Conservation (phyloP, 2,888 invertebrate genomes). For the Drosophila paramelanica region DNA sequence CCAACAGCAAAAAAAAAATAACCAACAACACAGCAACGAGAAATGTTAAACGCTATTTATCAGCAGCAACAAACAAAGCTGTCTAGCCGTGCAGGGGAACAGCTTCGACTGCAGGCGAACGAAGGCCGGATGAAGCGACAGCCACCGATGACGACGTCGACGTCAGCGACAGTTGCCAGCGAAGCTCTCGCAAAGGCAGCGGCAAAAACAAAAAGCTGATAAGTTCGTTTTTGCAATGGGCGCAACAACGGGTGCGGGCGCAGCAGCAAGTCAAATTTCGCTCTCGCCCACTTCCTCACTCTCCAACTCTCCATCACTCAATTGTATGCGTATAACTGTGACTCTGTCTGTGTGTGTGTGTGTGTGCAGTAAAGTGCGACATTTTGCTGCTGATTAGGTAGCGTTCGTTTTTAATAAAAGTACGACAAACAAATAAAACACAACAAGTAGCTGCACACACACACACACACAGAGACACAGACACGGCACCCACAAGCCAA, state of each 20-base stretch:
- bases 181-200: slow-evolving; percentile 35
- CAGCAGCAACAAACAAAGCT: slow-evolving; percentile 58
- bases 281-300: slow-evolving; percentile 8
- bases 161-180: too few relatives aligned
- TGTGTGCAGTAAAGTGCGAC: slow-evolving; percentile 74
- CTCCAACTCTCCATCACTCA: slow-evolving; percentile 8
- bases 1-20: slow-evolving; percentile 40
- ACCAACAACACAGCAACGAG: slow-evolving; percentile 18
- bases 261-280: slow-evolving; percentile 44
- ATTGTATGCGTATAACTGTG: slow-evolving; percentile 9
- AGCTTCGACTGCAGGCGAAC: slow-evolving; percentile 48
- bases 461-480: slow-evolving; percentile 18
- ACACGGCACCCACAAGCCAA: slow-evolving; percentile 46
- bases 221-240: slow-evolving; percentile 59
- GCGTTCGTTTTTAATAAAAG: slow-evolving; percentile 79
- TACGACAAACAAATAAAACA: slow-evolving; percentile 75
- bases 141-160: neutral
- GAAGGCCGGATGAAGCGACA: slow-evolving; percentile 65
- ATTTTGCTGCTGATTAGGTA: slow-evolving; percentile 79
- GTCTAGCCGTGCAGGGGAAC: slow-evolving; percentile 11
- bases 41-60: slow-evolving; percentile 75
- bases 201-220: slow-evolving; percentile 62
- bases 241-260: slow-evolving; percentile 5
- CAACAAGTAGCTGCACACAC: slow-evolving; percentile 66
- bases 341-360: slow-evolving; percentile 8